Base-by-base conservation (phyloP, 2,113 vertebrate species). In the Hylia prasina region DNA sequence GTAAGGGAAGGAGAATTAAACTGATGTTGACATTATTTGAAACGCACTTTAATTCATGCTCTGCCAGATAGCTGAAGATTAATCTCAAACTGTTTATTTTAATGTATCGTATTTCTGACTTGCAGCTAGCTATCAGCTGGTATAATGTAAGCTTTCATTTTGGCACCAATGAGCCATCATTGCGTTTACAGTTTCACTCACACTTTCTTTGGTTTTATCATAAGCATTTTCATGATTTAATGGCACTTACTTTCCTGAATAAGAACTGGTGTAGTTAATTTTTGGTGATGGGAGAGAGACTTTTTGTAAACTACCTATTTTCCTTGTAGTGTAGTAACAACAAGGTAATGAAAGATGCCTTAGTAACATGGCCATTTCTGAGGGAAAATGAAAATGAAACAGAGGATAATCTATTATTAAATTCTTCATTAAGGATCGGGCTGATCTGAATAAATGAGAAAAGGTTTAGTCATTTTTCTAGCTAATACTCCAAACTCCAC, bases 1-100 rank as follows among this genome's bases (percentile, higher is more conserved):
- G 37, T 75, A 87, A 94, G 48, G 76, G 81, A 82, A 86, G 71
- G 44, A 86, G 77, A 96, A 90, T 33, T 50, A 65, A 86, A 78
- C 81, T 42, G 68, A 45, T 85, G 75, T 18, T 96, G 91, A 93
- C 87, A 70, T 95, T 96, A 90, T 91, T 97, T 97, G 85, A 94
- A 96, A 71, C 71, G 78, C 73, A 16, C 77, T 95, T 86, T 77
- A 97, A 95, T 97, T 96, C 84, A 95, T 94, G 86, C 79, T 94
- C 82, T 96, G 95, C 96, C 92, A 96, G 96, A 90, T 54, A 90
- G 82, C 54, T 65, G 60, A 73, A 92, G 82, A 96, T 94, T 93
- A 96, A 93, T 97, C 92, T 96, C 87, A 39, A 71, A 91, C 33
- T 94, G 91, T 97, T 97, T 96, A 96, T 94, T 97, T 96, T 89